These are phyloP conservation scores for Crossocerus cetratus DNA, from an alignment of 2,888 invertebrate species.

Conservation along the genomic window DNA sequence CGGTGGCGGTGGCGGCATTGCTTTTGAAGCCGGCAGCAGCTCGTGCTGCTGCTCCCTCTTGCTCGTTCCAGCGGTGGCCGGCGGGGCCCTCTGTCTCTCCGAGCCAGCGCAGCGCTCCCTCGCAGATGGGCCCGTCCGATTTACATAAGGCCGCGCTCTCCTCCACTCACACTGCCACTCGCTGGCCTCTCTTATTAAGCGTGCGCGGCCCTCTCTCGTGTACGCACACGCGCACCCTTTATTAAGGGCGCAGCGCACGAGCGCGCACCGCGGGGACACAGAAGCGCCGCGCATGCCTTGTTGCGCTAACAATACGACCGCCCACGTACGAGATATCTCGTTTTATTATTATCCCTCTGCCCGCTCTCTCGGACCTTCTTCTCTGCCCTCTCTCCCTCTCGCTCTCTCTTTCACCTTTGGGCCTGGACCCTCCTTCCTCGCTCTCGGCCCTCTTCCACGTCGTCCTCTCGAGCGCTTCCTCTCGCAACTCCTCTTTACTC, in stretches of 20 bases:
- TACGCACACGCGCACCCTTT: slow-evolving; percentile 65
- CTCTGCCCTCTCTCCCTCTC: neutral
- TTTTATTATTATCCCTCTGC: slow-evolving; percentile 72
- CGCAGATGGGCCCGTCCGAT: slow-evolving; percentile 64
- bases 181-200: slow-evolving; percentile 62
- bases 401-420: no score
- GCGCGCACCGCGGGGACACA: slow-evolving; percentile 64
- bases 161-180: slow-evolving; percentile 46
- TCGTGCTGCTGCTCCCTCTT: slow-evolving; percentile 43
- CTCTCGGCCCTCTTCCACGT: neutral
- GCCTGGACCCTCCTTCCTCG: neutral
- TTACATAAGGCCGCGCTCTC: slow-evolving; percentile 62
- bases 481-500: neutral
- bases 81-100: slow-evolving; percentile 8
- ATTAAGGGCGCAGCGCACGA: slow-evolving; percentile 65
- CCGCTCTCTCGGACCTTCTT: slow-evolving; percentile 42
- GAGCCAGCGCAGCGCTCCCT: slow-evolving; percentile 20
- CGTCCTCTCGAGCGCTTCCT: neutral
- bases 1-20: slow-evolving; percentile 70
- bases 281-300: slow-evolving; percentile 74
- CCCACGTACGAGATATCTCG: slow-evolving; percentile 75
- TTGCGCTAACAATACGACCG: slow-evolving; percentile 76
- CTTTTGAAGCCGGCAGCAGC: slow-evolving; percentile 67
- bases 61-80: slow-evolving; percentile 12
- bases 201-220: slow-evolving; percentile 40